Percentiles rank a stretch among this genome's conserved stretches.
Evolutionary conservation across 30 jellyfish, hydroid and myxozoan species (phyloP).

Genomic region (Aurelia sp.): DNA sequence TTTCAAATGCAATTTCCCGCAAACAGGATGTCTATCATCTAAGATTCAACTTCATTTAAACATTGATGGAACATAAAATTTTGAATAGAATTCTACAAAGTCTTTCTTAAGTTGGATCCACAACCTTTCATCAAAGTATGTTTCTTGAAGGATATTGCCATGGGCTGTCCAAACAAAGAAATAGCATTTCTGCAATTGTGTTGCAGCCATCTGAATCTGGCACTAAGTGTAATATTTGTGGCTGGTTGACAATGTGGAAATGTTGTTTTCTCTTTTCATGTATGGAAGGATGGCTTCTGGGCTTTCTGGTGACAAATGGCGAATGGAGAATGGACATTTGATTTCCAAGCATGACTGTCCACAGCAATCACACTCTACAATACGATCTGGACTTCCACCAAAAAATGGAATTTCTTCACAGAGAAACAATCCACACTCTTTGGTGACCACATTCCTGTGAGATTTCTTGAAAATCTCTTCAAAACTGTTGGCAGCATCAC

Average conservation of each 20-base stretch:
- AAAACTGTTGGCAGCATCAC: too few relatives aligned
- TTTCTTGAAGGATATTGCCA: too few relatives aligned
- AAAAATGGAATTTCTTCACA: slow-evolving; percentile 25
- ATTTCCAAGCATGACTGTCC: slow-evolving; percentile 34
- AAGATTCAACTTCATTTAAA: too few relatives aligned
- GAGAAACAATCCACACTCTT: slow-evolving; percentile 39
- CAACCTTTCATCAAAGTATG: too few relatives aligned
- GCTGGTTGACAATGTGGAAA: background rate
- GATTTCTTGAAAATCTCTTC: background rate
- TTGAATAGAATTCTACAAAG: too few relatives aligned
- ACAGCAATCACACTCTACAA: slow-evolving; percentile 29
- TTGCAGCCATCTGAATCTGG: too few relatives aligned
- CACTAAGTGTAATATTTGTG: background rate
- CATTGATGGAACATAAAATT: too few relatives aligned
- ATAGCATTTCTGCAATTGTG: too few relatives aligned
- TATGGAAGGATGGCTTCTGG: slow-evolving; percentile 7
- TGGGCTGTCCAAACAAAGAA: too few relatives aligned
- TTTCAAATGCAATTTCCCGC: too few relatives aligned
- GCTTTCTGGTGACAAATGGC: slow-evolving; percentile 2
- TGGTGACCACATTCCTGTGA: slow-evolving; percentile 12
- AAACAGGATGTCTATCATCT: background rate
- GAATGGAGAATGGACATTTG: background rate
- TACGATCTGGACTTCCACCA: background rate
- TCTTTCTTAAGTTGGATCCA: too few relatives aligned
- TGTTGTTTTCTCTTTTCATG: background rate